These are phyloP conservation scores for Dicycla oo DNA, from an alignment of 2,888 invertebrate genomes.

Conservation along the genomic window DNA sequence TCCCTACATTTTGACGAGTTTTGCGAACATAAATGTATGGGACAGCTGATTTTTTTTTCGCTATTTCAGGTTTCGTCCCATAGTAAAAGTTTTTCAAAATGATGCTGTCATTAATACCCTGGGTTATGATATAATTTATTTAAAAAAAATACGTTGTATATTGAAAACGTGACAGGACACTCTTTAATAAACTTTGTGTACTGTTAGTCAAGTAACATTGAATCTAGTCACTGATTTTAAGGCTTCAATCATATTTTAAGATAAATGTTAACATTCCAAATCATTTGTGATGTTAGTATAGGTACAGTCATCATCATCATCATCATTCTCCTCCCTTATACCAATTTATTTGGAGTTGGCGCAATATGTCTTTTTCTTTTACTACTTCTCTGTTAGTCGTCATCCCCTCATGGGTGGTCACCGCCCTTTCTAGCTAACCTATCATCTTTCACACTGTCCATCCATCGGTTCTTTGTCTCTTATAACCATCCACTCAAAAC, in stretches of 20 bases:
- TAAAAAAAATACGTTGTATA: too few relatives aligned
- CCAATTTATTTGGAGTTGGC: neutral
- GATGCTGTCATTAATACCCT: too few relatives aligned
- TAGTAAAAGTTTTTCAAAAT: too few relatives aligned
- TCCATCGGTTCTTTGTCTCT: neutral
- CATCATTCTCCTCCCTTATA: too few relatives aligned
- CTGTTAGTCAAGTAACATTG: neutral
- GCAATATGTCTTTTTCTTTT: neutral
- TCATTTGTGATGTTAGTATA: neutral
- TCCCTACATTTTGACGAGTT: too few relatives aligned
- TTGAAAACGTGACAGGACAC: neutral
- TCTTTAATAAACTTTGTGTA: neutral
- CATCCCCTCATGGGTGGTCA: neutral
- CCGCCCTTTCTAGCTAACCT: neutral
- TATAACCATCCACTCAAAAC: neutral
- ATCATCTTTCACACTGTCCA: neutral
- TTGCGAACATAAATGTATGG: too few relatives aligned
- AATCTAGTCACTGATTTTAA: slow-evolving; percentile 22
- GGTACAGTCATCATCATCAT: neutral
- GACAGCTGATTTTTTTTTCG: too few relatives aligned
- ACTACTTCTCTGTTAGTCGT: neutral
- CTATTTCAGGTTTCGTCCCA: too few relatives aligned
- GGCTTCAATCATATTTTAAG: slow-evolving; percentile 1
- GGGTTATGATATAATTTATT: too few relatives aligned
- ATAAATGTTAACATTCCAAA: slow-evolving; percentile 11